These are phyloP conservation scores for Onthophagus taurus DNA, from an alignment of 1,140 invertebrate species.

Conservation along the genomic window DNA sequence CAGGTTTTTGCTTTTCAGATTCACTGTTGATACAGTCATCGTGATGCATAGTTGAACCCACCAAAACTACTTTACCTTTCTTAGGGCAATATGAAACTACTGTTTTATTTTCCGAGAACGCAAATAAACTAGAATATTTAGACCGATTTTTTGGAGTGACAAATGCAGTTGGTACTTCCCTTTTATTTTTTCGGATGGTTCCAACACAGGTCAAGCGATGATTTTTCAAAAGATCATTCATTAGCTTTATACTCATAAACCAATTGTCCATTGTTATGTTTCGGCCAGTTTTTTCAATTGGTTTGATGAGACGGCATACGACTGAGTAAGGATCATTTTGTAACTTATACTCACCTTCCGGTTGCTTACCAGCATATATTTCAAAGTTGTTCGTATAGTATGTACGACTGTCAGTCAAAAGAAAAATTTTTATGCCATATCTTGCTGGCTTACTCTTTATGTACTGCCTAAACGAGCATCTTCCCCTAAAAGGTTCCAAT, in stretches of 20 bases:
- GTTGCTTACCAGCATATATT: slow-evolving; percentile 21
- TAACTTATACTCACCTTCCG: slow-evolving; percentile 5
- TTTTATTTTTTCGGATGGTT: slow-evolving; percentile 32
- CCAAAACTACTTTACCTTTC: slow-evolving; percentile 21
- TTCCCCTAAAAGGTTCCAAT: slow-evolving; percentile 33
- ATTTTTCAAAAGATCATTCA: too few relatives aligned
- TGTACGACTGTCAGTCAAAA: slow-evolving; percentile 23
- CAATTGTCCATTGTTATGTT: slow-evolving; percentile 30
- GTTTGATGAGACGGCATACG: not conserved
- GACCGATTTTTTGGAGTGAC: slow-evolving; percentile 12
- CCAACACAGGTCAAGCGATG: slow-evolving; percentile 20
- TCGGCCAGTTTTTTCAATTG: too few relatives aligned
- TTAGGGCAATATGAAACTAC: slow-evolving; percentile 27
- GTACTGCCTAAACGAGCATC: slow-evolving; percentile 1
- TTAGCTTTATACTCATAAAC: too few relatives aligned
- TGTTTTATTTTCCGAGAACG: slow-evolving; percentile 17
- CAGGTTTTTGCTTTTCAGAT: not conserved
- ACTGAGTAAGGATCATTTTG: not conserved
- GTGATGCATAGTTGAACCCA: slow-evolving; percentile 22
- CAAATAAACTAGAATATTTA: slow-evolving; percentile 18
- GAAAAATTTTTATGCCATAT: slow-evolving; percentile 18
- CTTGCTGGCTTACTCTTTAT: slow-evolving; percentile 31
- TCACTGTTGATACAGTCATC: slow-evolving; percentile 5
- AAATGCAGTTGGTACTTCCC: slow-evolving; percentile 32
- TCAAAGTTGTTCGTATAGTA: slow-evolving; percentile 31